A percentile compares a stretch with the other conserved stretches of the same genome.
Evolutionary conservation across 2,113 vertebrate genomes (phyloP).

Genomic region (Stigmatopora argus): DNA sequence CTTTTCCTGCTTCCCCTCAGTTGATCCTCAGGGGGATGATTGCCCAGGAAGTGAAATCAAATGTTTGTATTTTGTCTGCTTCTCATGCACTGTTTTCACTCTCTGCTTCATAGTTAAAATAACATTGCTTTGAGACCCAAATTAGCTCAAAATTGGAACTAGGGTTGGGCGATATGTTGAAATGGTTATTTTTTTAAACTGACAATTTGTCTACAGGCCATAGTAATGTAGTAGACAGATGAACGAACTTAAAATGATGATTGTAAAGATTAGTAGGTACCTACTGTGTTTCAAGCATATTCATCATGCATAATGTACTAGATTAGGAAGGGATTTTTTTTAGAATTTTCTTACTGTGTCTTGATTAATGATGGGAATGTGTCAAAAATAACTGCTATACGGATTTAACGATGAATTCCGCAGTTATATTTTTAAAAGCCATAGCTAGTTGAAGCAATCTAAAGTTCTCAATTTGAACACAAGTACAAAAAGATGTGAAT

Average conservation of each 20-base stretch:
- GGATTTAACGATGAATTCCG: background rate
- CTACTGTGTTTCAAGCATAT: too few species aligned
- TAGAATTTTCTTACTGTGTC: background rate
- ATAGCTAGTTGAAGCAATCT: background rate
- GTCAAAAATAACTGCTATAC: background rate
- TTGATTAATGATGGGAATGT: background rate
- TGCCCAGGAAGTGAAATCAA: conserved; percentile 95
- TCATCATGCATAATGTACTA: background rate
- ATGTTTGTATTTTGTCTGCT: conserved; percentile 91
- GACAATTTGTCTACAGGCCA: background rate
- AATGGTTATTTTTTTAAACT: background rate
- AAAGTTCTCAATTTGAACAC: background rate
- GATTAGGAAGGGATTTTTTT: background rate
- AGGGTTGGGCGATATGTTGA: conserved; percentile 2
- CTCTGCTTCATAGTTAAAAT: conserved; percentile 50
- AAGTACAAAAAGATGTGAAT: background rate
- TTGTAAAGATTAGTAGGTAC: too few species aligned
- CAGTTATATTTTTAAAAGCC: background rate
- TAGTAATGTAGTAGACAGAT: too few species aligned
- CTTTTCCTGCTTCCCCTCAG: conserved; percentile 86
- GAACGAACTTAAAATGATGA: background rate
- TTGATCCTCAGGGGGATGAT: conserved; percentile 93
- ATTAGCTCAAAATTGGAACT: conserved; percentile 30
- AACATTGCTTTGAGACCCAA: conserved; percentile 52
- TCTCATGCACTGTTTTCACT: conserved; percentile 52